These are phyloP conservation scores for Labrus mixtus DNA, from an alignment of 2,113 vertebrate genomes.

Conservation along the genomic window DNA sequence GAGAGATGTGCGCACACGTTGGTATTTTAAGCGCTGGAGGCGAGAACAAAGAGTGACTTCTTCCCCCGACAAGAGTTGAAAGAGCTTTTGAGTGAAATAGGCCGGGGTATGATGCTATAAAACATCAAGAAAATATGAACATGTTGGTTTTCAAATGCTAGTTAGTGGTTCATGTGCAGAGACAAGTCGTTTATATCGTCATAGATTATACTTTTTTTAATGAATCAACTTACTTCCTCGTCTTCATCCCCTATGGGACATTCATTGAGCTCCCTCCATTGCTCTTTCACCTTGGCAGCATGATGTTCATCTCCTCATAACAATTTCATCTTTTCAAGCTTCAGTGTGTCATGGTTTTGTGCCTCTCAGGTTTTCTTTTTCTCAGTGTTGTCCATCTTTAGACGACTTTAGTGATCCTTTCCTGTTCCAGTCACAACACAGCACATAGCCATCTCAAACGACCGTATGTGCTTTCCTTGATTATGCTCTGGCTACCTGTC, in stretches of 20 bases:
- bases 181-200: too few species aligned
- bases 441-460: background rate
- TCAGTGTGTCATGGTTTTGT: too few species aligned
- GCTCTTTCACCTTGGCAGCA: too few species aligned
- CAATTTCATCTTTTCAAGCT: too few species aligned
- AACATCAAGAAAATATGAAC: background rate
- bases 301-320: too few species aligned
- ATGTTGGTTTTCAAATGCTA: background rate
- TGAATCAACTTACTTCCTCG: too few species aligned
- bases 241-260: too few species aligned
- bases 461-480: background rate
- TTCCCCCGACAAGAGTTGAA: background rate
- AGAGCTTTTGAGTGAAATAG: background rate
- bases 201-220: too few species aligned
- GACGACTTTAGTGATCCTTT: background rate
- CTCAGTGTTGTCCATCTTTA: background rate
- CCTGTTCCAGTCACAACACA: background rate
- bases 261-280: too few species aligned
- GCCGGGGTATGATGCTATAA: background rate
- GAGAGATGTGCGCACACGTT: background rate
- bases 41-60: background rate
- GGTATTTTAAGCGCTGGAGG: constrained; percentile 11
- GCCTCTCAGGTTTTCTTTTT: too few species aligned
- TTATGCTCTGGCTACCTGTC: too few species aligned
- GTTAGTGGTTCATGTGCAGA: too few species aligned